These are phyloP conservation scores for Epizoanthus illoricatus DNA, from an alignment of 92 coral and sea anemone species.

Conservation along the genomic window DNA sequence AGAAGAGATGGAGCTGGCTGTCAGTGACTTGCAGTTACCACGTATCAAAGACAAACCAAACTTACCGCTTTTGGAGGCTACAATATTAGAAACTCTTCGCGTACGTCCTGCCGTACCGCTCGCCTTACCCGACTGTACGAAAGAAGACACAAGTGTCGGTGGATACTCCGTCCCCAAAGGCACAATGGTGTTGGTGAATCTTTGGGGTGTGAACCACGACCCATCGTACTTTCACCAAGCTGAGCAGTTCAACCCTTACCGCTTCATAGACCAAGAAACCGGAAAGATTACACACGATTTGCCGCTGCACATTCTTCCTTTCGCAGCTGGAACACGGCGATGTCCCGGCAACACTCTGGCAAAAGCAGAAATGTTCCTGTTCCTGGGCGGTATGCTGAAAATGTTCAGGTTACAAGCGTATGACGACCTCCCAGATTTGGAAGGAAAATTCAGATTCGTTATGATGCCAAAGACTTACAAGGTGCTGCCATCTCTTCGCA, in stretches of 20 bases:
- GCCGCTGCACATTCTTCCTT: constrained; percentile 43
- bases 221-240: constrained; percentile 62
- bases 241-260: constrained; percentile 65
- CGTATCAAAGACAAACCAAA: constrained; percentile 59
- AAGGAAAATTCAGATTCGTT: constrained; percentile 53
- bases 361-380: constrained; percentile 62
- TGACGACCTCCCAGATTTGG: constrained; percentile 38
- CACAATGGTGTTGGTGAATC: constrained; percentile 65
- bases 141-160: constrained; percentile 54
- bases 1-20: constrained; percentile 51
- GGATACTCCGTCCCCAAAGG: constrained; percentile 64
- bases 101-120: constrained; percentile 60
- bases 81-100: constrained; percentile 69
- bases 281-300: constrained; percentile 55
- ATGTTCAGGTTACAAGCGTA: constrained; percentile 37
- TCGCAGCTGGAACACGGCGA: constrained; percentile 75
- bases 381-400: constrained; percentile 68
- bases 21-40: constrained; percentile 54
- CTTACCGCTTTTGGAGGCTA: constrained; percentile 72
- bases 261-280: constrained; percentile 56
- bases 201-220: constrained; percentile 84
- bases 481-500: constrained; percentile 19
- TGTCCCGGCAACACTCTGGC: constrained; percentile 74
- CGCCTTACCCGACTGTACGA: constrained; percentile 65
- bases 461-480: constrained; percentile 60